These are phyloP conservation scores for Cecidostiba fungosa DNA, from an alignment of 2,888 invertebrate genomes.

Conservation along the genomic window DNA sequence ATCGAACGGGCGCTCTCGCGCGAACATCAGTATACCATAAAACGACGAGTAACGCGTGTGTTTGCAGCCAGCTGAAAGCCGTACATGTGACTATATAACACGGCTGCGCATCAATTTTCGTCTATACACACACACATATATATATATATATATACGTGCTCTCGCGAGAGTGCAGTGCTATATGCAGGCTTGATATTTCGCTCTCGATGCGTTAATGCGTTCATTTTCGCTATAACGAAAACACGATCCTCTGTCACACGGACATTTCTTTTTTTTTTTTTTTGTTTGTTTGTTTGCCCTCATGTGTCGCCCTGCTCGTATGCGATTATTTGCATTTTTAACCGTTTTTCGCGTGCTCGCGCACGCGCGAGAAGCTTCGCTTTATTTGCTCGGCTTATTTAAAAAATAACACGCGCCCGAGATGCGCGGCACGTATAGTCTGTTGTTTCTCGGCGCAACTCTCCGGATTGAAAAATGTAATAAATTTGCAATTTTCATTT, in stretches of 20 bases:
- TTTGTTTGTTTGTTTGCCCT: slow-evolving; percentile 19
- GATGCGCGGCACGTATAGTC: background rate
- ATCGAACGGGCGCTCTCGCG: background rate
- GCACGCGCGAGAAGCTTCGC: background rate
- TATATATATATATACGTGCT: too few species aligned
- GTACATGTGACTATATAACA: background rate
- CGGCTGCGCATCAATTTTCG: slow-evolving; percentile 53
- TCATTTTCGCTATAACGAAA: slow-evolving; percentile 55
- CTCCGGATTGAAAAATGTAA: background rate
- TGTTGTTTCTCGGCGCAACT: background rate
- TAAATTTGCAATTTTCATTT: slow-evolving; percentile 18
- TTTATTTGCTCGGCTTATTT: background rate
- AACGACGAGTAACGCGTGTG: background rate
- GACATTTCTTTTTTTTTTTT: background rate
- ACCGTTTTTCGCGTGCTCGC: background rate
- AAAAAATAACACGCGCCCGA: background rate
- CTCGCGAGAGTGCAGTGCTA: background rate
- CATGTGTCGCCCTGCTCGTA: background rate
- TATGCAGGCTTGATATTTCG: slow-evolving; percentile 46
- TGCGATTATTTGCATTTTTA: slow-evolving; percentile 34
- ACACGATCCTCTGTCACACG: background rate
- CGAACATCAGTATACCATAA: background rate
- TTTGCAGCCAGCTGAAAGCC: slow-evolving; percentile 8
- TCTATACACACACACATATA: too few species aligned
- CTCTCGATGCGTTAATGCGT: slow-evolving; percentile 55